These are phyloP conservation scores for Chirona hameri DNA, from an alignment of 2,888 invertebrate species.

Conservation along the genomic window DNA sequence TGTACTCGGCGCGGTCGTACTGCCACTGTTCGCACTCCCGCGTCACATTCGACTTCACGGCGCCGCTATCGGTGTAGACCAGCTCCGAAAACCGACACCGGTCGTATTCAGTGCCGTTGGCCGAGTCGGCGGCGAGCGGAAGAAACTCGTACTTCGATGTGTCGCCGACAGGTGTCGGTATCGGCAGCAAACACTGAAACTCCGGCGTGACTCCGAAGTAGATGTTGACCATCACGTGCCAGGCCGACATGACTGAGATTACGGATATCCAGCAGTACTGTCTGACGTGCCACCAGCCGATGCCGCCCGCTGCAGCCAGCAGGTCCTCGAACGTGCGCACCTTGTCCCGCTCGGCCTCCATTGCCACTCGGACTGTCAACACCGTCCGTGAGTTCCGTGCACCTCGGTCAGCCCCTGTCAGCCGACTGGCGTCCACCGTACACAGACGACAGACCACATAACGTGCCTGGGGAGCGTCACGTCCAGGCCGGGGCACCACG, in stretches of 20 bases:
- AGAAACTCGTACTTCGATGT: neutral
- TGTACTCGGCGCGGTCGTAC: conserved; percentile 34
- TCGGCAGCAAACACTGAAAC: neutral
- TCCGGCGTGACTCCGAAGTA: neutral
- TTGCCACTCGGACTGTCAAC: no score
- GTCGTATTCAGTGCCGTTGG: neutral
- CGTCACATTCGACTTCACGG: neutral
- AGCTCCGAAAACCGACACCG: neutral
- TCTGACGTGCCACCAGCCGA: neutral
- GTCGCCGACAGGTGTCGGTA: neutral
- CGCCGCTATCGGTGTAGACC: neutral
- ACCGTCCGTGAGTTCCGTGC: no score
- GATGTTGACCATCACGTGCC: neutral
- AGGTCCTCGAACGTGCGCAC: neutral
- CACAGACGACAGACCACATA: no score
- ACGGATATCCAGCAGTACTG: neutral
- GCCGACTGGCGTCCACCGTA: no score
- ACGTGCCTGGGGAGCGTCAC: no score
- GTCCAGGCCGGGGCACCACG: no score
- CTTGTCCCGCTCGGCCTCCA: neutral
- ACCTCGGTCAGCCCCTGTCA: no score
- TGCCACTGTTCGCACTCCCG: conserved; percentile 29
- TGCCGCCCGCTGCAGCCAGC: neutral
- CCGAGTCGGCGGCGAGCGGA: neutral
- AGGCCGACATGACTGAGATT: neutral